Evolutionary conservation across 53 echinoderm and acorn worm genomes (phyloP), one percentile per base, ranked within the genome.

Genomic region (Patiria pectinifera): DNA sequence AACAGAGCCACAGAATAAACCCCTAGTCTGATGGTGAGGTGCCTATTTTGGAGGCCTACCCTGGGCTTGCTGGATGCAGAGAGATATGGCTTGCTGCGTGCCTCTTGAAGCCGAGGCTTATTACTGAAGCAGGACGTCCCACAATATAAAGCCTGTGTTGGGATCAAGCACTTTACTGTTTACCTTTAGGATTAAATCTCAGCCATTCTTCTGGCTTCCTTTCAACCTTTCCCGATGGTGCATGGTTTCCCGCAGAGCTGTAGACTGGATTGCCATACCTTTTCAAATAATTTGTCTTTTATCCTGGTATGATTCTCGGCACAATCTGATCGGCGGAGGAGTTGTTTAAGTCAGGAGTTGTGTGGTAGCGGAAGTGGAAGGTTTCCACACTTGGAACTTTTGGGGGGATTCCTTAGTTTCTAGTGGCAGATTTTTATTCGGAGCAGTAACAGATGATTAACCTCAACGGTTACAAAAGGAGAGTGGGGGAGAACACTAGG

Each of bases 151-250:
- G 14, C 66, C 66, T 66, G 66, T 66, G 24, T 48, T 75, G 75
- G 72, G 71, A 86, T 75, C 48, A 46, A 49, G 86, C 48, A 71
- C 24, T 49, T 86, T 58, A 74, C 13, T 86, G 86, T 86, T 86
- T 86, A 71, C 86, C 35, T 86, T 86, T 71, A 14, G 10, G 86
- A 86, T 86, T 85, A 71, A 53, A 74, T 11, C 85, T 11, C 59
- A 47, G 22, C 72, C 35, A 24, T 53, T 74, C 75, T 72, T 72
- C 48, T 86, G 46, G 69, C 45, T 46, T 24, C 24, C 74, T 8
- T 74, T 24, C n/a, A 74, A 24, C 19, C 74, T 21, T 60, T 66
- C 24, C 22, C 4, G 74, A 74, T 74, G 15, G 24, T 4, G 74
- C 24, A 24, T 4, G 74, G 4, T 69, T 74, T 11, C 80, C 80